Evolutionary conservation across 2,888 invertebrate genomes (phyloP), one percentile per base, ranked within the genome.

Genomic region (Schizaphis graminum): DNA sequence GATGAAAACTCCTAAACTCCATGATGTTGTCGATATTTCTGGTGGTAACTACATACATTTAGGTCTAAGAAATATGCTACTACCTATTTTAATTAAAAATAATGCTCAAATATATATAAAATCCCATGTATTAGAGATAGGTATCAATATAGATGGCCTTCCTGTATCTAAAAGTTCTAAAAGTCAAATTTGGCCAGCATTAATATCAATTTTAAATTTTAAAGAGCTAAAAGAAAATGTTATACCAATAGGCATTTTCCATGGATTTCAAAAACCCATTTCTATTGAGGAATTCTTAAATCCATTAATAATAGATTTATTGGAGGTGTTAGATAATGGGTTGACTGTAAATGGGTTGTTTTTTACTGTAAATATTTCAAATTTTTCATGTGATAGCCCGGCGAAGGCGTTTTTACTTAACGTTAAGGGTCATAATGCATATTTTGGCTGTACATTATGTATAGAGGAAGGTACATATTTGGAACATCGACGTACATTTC

Each of bases 171-270:
- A 57, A 41, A 57, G 89, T 89, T 89, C 89, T 7, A 57, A 89
- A 10, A 4, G 35, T 16, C 26, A 57, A 56, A 16, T 89, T 8
- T 89, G 56, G 53, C 89, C 89, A 57, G 56, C 56, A 35, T 57
- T 89, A 41, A 57, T 89, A 24, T 89, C 89, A 56, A 35, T 89
- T 35, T 41, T 89, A 41, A 89, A 89, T 24, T 35, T 89, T 56
- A 56, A 89, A 24, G 35, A 89, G 24, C 21, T 53, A 41, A 4
- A 13, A 35, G 24, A 89, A 21, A 24, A 56, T 53, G 89, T 89
- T 4, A 89, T 89, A 5, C 89, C 89, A 21, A 57, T 89, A 89
- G 89, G 57, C 35, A 89, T 89, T 57, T 89, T 56, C 24, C 89
- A 89, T 41, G 89, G 56, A 57, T 35, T 35, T 56, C 28, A 53